phyloP scores from a whole-genome alignment of 2,113 vertebrate genomes.

The Polyodon spathula region DNA sequence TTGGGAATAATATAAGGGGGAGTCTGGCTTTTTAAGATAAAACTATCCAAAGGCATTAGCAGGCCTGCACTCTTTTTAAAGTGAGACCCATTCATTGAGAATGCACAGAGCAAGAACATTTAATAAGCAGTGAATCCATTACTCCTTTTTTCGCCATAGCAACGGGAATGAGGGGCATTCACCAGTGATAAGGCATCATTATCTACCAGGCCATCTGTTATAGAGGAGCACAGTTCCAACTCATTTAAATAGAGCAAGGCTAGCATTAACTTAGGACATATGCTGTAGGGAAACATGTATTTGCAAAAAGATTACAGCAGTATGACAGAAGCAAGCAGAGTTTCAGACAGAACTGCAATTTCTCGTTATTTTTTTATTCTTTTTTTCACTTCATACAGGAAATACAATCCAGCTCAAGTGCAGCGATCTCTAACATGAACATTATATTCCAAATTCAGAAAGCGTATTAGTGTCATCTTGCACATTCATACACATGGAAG shows the following conservation, averaged over 20 bases:
- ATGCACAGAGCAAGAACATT: slow-evolving; percentile 61
- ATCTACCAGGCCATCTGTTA: slow-evolving; percentile 91
- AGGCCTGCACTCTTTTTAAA: slow-evolving; percentile 50
- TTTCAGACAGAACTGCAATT: slow-evolving; percentile 26
- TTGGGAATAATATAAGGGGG: slow-evolving; percentile 36
- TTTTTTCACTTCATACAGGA: slow-evolving; percentile 22
- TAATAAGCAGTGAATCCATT: slow-evolving; percentile 69
- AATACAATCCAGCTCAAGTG: slow-evolving; percentile 19
- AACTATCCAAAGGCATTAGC: slow-evolving; percentile 41
- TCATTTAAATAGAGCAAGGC: slow-evolving; percentile 58
- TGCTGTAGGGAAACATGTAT: slow-evolving; percentile 44
- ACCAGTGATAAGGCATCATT: slow-evolving; percentile 73
- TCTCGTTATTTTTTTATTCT: slow-evolving; percentile 20
- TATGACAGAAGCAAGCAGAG: slow-evolving; percentile 29
- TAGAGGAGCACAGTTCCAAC: slow-evolving; percentile 67
- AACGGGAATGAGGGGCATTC: slow-evolving; percentile 55
- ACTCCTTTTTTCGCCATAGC: slow-evolving; percentile 61
- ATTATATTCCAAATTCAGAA: slow-evolving; percentile 17
- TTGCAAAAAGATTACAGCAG: slow-evolving; percentile 35
- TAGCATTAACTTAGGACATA: slow-evolving; percentile 20
- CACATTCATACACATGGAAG: slow-evolving; percentile 1
- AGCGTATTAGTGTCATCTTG: slow-evolving; percentile 10
- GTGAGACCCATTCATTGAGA: slow-evolving; percentile 60
- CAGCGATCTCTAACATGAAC: slow-evolving; percentile 7
- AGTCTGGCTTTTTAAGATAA: slow-evolving; percentile 66